Conservation (phyloP, 30 jellyfish, hydroid and myxozoan genomes). For the Clytia hemisphaerica region DNA sequence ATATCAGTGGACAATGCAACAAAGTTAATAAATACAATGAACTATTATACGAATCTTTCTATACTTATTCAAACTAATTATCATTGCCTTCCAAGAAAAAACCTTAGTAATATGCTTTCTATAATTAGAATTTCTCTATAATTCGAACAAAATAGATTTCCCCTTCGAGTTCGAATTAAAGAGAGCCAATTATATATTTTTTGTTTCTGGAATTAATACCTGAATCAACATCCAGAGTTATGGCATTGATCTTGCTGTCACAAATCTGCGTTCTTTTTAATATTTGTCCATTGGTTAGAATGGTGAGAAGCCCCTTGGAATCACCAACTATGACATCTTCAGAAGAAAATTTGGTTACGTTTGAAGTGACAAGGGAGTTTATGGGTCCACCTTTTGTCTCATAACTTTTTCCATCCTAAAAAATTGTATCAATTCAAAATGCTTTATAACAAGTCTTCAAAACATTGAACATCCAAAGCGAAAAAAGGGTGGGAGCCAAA, state of each 20-base stretch:
- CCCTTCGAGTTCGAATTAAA: no score
- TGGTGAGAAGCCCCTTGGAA: slow-evolving; percentile 72
- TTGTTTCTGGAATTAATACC: no score
- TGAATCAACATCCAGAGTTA: slow-evolving; percentile 50
- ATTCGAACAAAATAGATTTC: not conserved
- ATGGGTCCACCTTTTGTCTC: slow-evolving; percentile 93
- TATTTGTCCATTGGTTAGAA: slow-evolving; percentile 70
- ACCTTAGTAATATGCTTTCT: not conserved
- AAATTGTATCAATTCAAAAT: not conserved
- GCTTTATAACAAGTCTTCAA: not conserved
- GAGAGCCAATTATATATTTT: no score
- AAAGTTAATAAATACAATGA: no score
- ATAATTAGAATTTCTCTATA: not conserved
- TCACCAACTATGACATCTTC: slow-evolving; percentile 62
- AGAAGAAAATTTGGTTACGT: slow-evolving; percentile 60
- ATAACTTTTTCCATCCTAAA: slow-evolving; percentile 30
- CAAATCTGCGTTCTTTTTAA: slow-evolving; percentile 54
- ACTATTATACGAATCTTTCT: no score
- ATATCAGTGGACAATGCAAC: not conserved
- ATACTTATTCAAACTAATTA: not conserved
- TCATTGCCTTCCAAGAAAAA: not conserved
- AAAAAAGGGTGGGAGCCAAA: not conserved
- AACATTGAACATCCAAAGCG: not conserved
- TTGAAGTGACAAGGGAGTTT: slow-evolving; percentile 45
- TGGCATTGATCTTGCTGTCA: slow-evolving; percentile 41